Conservation (phyloP, 2,888 invertebrate genomes). For the Augiades crinisus region DNA sequence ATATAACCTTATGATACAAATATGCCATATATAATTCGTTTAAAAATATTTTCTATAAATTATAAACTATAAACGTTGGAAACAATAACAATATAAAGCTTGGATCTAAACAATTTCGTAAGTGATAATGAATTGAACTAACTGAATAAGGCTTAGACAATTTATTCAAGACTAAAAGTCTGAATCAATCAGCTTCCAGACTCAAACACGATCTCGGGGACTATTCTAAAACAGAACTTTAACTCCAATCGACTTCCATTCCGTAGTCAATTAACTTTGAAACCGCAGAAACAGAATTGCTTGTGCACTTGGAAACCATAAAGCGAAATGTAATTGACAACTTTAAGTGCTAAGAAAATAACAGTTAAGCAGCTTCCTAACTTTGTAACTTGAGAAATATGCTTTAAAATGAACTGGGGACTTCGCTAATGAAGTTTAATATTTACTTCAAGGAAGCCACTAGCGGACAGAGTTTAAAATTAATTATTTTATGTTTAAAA, state of each 20-base stretch:
- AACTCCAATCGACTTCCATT: conserved; percentile 10
- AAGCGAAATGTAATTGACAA: conserved; percentile 24
- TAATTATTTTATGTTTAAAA: neutral
- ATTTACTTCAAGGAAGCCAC: conserved; percentile 13
- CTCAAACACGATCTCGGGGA: neutral
- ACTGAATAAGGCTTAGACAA: neutral
- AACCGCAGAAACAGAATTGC: conserved; percentile 13
- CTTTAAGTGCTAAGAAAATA: conserved; percentile 18
- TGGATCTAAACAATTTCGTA: no score
- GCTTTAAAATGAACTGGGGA: conserved; percentile 20
- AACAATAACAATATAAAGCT: no score
- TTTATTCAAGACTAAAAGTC: neutral
- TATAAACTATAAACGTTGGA: no score
- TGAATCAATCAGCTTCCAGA: conserved; percentile 12
- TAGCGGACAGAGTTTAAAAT: neutral
- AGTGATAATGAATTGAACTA: no score
- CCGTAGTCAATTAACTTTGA: conserved; percentile 20
- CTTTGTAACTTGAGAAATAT: conserved; percentile 21
- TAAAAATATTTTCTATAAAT: no score
- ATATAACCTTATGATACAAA: no score
- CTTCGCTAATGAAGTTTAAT: conserved; percentile 22
- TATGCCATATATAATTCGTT: no score
- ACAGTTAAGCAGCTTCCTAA: conserved; percentile 3
- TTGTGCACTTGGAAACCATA: conserved; percentile 21
- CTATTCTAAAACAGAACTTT: neutral